A percentile compares a stretch with the other conserved stretches of the same genome.
Evolutionary conservation across 2,797 vertebrate genomes (phyloP).

Genomic region (Cottoperca gobio): DNA sequence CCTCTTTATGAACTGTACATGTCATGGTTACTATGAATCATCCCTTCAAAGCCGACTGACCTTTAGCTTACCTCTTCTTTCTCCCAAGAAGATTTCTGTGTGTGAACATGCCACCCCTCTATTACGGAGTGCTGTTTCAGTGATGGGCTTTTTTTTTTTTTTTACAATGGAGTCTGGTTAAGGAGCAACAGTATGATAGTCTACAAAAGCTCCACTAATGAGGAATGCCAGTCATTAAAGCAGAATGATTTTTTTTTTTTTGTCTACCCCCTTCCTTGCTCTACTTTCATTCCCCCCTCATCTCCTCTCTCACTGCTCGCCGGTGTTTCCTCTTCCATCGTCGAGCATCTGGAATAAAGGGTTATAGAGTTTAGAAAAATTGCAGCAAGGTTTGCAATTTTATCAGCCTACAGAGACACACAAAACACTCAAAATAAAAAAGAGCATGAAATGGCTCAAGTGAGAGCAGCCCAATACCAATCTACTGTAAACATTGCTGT

Average conservation of each 20-base stretch:
- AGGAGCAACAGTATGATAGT: constrained; percentile 24
- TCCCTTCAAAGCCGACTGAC: constrained; percentile 26
- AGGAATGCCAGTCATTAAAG: constrained; percentile 68
- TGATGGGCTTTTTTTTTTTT: too few relatives aligned
- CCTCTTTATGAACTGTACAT: neutral
- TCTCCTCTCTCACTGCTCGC: neutral
- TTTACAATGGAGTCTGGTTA: constrained; percentile 34
- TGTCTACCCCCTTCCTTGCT: neutral
- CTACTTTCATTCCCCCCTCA: neutral
- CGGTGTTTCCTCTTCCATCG: constrained; percentile 16
- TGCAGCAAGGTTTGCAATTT: constrained; percentile 32
- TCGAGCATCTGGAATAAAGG: constrained; percentile 7
- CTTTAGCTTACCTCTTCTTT: constrained; percentile 20
- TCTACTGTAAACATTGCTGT: constrained; percentile 17
- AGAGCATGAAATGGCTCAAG: constrained; percentile 36
- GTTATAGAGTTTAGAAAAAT: constrained; percentile 17
- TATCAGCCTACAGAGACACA: constrained; percentile 24
- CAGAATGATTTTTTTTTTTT: constrained; percentile 25
- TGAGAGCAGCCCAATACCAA: constrained; percentile 28
- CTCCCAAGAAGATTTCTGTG: constrained; percentile 2
- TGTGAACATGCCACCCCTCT: constrained; percentile 23
- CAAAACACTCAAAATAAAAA: constrained; percentile 20
- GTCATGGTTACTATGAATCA: constrained; percentile 29
- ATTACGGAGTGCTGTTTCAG: neutral
- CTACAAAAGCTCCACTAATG: constrained; percentile 68